A percentile compares a stretch with the other conserved stretches of the same genome.
phyloP scores from a whole-genome alignment of 2,888 invertebrate species.

The Kryphioiulus occultus region DNA sequence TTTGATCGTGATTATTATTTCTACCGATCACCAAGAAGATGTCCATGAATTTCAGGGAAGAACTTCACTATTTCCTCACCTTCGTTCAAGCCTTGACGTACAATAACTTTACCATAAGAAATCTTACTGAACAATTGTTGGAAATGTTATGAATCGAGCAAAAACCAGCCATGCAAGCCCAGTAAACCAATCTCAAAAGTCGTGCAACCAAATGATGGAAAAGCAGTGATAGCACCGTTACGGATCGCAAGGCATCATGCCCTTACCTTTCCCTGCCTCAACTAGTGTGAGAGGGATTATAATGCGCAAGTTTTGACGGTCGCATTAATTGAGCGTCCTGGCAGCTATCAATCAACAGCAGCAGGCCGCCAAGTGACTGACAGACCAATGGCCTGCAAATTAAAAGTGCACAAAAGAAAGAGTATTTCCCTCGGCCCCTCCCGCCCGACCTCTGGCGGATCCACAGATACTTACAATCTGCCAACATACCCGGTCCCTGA shows the following conservation, averaged over 20 bases:
- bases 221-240: slow-evolving; percentile 20
- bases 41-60: too few species aligned
- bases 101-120: too few species aligned
- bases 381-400: slow-evolving; percentile 48
- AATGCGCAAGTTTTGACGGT: slow-evolving; percentile 38
- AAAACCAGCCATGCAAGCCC: neutral
- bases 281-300: slow-evolving; percentile 33
- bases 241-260: slow-evolving; percentile 36
- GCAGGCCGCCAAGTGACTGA: slow-evolving; percentile 42
- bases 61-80: too few species aligned
- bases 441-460: neutral
- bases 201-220: neutral
- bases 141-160: too few species aligned
- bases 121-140: too few species aligned
- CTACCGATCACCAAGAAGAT: too few species aligned
- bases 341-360: slow-evolving; percentile 41
- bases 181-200: neutral
- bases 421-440: slow-evolving; percentile 46
- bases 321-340: slow-evolving; percentile 13
- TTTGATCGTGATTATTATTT: too few species aligned
- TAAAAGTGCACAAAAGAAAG: slow-evolving; percentile 49
- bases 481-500: neutral
- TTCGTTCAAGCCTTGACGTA: too few species aligned
- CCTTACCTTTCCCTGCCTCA: slow-evolving; percentile 44
- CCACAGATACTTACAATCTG: slow-evolving; percentile 29